Base-by-base conservation (phyloP, 2,888 invertebrate genomes). In the Cyclophora punctaria region DNA sequence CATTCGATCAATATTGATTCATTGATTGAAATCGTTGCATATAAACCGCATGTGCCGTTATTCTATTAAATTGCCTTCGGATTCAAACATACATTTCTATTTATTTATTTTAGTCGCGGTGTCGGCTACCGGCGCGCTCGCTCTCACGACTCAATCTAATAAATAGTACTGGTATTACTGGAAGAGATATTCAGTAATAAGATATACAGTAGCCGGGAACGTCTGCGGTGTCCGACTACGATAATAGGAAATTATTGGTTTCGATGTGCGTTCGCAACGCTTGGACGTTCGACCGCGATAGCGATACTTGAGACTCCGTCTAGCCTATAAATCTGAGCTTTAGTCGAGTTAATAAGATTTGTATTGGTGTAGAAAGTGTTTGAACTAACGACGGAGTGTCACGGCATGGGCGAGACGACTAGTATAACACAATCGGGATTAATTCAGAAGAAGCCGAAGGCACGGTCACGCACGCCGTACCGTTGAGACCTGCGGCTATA, bases 131-230 rank as follows among this genome's bases (percentile, higher is more conserved):
- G 83, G 69, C 70, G 71, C 62, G 67, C 67, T 58, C 67, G 75
- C 71, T 80, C 84, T 80, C 87, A 86, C 87, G 88, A 82, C 82
- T 86, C 84, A 85, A 87, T 87, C 84, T 75, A 84, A 86, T 84
- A 86, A 86, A 86, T 86, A 83, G 78, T 66, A 66, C 71, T 69
- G 69, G 77, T 79, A 81, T 80, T 78, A 77, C 78, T 68, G 64
- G 69, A 66, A 66, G 67, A 78, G 71, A 80, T 82, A 80, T 80
- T 75, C 75, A 75, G 79, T 78, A 83, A 81, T 81, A 82, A 80
- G 80, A 80, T 82, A 82, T 71, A 73, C 76, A 73, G 80, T 79
- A 76, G 80, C 76, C 70, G 67, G 71, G 74, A 77, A 73, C 66
- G 67, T 69, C 69, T 65, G 64, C 57, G 66, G 70, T 70, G 67